Conservation (phyloP, 2,888 invertebrate genomes). For the Dicranocentrus wangi region DNA sequence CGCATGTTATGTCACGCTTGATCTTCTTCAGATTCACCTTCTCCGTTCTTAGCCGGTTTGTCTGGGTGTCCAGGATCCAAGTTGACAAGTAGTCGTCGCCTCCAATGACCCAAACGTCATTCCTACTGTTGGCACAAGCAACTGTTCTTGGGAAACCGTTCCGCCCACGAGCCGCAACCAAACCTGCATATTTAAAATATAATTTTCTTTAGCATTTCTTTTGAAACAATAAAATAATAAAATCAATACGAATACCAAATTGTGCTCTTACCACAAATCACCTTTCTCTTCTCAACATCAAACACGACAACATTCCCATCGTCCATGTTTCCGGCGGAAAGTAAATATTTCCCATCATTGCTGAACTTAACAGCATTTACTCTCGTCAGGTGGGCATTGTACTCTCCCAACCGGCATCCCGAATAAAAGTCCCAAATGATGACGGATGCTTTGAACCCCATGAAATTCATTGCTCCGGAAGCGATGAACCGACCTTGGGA, state of each 20-base stretch:
- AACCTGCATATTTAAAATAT: too few species aligned
- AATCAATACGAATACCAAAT: too few species aligned
- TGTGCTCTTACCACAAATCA: slow-evolving; percentile 79
- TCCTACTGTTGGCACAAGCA: slow-evolving; percentile 78
- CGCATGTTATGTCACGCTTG: slow-evolving; percentile 84
- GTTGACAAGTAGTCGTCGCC: slow-evolving; percentile 84
- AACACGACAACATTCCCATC: slow-evolving; percentile 89
- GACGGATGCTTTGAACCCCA: slow-evolving; percentile 90
- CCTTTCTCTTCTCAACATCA: slow-evolving; percentile 80
- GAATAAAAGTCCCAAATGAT: slow-evolving; percentile 90
- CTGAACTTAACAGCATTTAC: slow-evolving; percentile 90
- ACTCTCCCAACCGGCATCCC: slow-evolving; percentile 80
- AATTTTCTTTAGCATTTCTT: too few species aligned
- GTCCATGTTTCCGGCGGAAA: slow-evolving; percentile 91
- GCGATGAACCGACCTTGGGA: slow-evolving; percentile 85
- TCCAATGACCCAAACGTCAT: slow-evolving; percentile 83
- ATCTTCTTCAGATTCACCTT: slow-evolving; percentile 87
- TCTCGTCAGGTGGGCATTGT: slow-evolving; percentile 91
- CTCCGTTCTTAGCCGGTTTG: slow-evolving; percentile 81
- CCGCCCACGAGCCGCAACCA: slow-evolving; percentile 80
- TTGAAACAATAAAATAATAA: too few species aligned
- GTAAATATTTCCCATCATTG: slow-evolving; percentile 85
- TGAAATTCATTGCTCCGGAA: slow-evolving; percentile 92
- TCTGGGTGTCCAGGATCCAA: slow-evolving; percentile 84
- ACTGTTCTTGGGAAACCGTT: slow-evolving; percentile 83